Base-by-base conservation (phyloP, 2,797 vertebrate genomes). In the Falco cherrug region DNA sequence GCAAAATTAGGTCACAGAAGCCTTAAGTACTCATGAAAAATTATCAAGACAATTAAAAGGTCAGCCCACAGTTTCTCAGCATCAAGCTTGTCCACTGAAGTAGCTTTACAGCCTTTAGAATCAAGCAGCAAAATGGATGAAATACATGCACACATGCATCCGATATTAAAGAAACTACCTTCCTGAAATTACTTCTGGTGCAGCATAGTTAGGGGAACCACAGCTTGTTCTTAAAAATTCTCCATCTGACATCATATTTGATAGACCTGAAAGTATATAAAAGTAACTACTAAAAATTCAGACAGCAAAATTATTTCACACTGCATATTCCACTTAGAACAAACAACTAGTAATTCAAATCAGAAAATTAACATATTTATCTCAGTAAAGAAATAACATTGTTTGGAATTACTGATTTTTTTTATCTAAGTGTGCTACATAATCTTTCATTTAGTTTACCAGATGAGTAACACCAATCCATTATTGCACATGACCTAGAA, bases 171-270 rank as follows among this genome's bases (percentile, higher is more conserved):
- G 39, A 96, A 91, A 82, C 89, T 98, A 99, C 99, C 99, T 99
- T 98, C 99, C 99, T 89, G 99, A 99, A 97, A 99, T 99, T 94
- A 99, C 99, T 98, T 99, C 99, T 79, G 99, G 99, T 87, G 99
- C 99, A 97, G 99, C 99, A 90, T 99, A 99, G 98, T 99, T 99
- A 90, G 99, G 99, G 95, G 99, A 99, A 83, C 99, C 99, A 93
- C 99, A 99, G 97, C 99, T 99, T 63, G 99, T 99, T 97, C 99
- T 98, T 97, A 99, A 98, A 97, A 99, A 99, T 98, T 99, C 99
- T 96, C 99, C 99, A 90, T 99, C 99, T 84, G 99, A 99, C 99
- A 99, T 99, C 99, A 99, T 99, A 98, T 99, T 99, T 97, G 99
- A 99, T 93, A 99, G 98, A 97, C 99, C 99, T 99, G 97, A 71